These are phyloP conservation scores for Ceratosolen solmsi DNA, from an alignment of 1,140 invertebrate genomes.

Conservation along the genomic window DNA sequence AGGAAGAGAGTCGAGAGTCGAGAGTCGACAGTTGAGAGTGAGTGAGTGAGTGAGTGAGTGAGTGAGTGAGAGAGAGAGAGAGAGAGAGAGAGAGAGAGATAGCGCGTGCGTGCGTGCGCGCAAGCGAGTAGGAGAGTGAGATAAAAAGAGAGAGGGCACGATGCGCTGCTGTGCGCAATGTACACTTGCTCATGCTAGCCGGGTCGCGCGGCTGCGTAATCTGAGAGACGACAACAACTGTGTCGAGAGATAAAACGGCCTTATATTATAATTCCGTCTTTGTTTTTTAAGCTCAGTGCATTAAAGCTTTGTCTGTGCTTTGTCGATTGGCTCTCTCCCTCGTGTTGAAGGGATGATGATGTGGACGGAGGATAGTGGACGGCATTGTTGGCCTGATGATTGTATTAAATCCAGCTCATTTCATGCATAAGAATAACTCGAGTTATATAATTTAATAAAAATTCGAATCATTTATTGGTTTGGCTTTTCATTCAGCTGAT, in stretches of 20 bases:
- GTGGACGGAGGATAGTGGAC: too few relatives aligned
- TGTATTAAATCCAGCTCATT: too few relatives aligned
- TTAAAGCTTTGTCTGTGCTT: too few relatives aligned
- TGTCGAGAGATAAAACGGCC: neutral
- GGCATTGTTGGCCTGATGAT: too few relatives aligned
- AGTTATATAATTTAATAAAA: too few relatives aligned
- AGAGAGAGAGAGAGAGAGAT: too few relatives aligned
- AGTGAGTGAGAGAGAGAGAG: neutral
- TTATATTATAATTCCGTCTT: neutral
- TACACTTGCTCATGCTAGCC: constrained; percentile 64
- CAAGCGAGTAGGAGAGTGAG: constrained; percentile 50
- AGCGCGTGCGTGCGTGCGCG: constrained; percentile 18
- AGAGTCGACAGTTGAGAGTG: constrained; percentile 51
- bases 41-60: constrained; percentile 28
- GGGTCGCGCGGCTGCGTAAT: constrained; percentile 68
- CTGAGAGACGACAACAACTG: constrained; percentile 53
- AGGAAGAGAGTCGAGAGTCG: too few relatives aligned
- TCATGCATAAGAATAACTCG: too few relatives aligned
- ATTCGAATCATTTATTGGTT: too few relatives aligned
- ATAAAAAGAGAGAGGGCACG: constrained; percentile 32
- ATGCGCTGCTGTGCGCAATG: constrained; percentile 36
- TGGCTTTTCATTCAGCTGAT: too few relatives aligned
- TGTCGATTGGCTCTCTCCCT: neutral
- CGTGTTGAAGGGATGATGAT: neutral
- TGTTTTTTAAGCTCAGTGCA: too few relatives aligned